phyloP scores from a whole-genome alignment of 2,888 invertebrate genomes.

The Conus canariensis region DNA sequence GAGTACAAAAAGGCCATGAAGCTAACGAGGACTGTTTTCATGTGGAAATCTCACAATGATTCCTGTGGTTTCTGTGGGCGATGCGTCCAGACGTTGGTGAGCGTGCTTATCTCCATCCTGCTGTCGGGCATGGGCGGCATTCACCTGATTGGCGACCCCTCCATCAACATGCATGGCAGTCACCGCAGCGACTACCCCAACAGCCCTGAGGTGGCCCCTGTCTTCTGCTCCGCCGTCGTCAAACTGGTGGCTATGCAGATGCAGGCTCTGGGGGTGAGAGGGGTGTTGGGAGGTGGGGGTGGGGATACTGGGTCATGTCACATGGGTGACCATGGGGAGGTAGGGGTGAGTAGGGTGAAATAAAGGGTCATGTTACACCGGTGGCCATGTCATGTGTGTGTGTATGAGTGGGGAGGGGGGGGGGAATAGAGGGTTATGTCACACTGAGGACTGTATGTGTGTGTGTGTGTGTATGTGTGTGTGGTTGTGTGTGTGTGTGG shows the following conservation, averaged over 20 bases:
- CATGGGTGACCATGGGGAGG: too few relatives aligned
- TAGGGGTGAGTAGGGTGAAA: too few relatives aligned
- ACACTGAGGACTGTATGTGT: too few relatives aligned
- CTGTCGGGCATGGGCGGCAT: slow-evolving; percentile 85
- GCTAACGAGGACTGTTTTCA: too few relatives aligned
- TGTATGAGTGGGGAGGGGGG: too few relatives aligned
- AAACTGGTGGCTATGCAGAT: slow-evolving; percentile 96
- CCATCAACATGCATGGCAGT: slow-evolving; percentile 65
- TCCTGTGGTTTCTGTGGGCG: neutral
- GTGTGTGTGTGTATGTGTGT: too few relatives aligned
- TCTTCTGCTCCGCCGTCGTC: slow-evolving; percentile 98
- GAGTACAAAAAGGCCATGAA: too few relatives aligned
- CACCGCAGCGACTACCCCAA: slow-evolving; percentile 70
- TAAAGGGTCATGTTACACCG: too few relatives aligned
- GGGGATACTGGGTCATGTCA: neutral
- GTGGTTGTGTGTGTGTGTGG: too few relatives aligned
- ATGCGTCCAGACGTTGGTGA: slow-evolving; percentile 81
- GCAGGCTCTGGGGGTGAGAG: slow-evolving; percentile 87
- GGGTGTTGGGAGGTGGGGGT: neutral
- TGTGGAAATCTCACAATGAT: neutral
- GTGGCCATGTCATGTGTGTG: too few relatives aligned
- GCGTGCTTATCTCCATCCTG: slow-evolving; percentile 80
- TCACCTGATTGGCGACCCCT: slow-evolving; percentile 63
- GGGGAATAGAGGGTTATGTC: too few relatives aligned
- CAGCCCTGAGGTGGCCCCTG: slow-evolving; percentile 86